These are phyloP conservation scores for Artibeus jamaicensis DNA, from an alignment of 2,797 vertebrate genomes.

Conservation along the genomic window DNA sequence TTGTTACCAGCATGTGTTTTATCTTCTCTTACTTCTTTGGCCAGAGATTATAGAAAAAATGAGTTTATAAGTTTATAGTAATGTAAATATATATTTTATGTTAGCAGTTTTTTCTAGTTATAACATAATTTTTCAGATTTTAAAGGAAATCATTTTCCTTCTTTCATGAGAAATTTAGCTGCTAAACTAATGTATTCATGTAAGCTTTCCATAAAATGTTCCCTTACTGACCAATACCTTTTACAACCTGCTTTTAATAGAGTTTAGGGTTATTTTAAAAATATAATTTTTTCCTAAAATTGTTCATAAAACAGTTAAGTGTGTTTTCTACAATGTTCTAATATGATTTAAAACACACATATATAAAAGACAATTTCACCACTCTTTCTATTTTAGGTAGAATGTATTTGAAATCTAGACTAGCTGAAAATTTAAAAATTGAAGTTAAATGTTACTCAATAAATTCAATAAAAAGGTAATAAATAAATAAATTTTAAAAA, in stretches of 20 bases:
- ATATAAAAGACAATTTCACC: neutral
- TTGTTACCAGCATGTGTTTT: neutral
- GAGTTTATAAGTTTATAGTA: neutral
- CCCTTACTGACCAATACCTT: neutral
- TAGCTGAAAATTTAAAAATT: neutral
- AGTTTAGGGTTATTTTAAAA: neutral
- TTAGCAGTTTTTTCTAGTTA: constrained; percentile 5
- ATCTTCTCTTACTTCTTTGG: neutral
- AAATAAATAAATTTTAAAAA: neutral
- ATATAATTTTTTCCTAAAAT: neutral
- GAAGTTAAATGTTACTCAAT: neutral
- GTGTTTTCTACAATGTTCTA: constrained; percentile 15
- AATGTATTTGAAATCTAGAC: constrained; percentile 4
- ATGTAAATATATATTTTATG: neutral
- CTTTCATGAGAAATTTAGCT: neutral
- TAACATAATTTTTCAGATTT: neutral
- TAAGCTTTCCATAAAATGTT: neutral
- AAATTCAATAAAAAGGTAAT: neutral
- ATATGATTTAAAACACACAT: neutral
- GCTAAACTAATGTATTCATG: neutral
- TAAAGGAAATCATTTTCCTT: constrained; percentile 30
- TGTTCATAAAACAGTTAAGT: neutral
- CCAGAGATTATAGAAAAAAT: neutral
- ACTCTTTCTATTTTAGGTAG: neutral
- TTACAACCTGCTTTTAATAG: constrained; percentile 16